phyloP scores from a whole-genome alignment of 2,888 invertebrate genomes.

The Agrotis exclamationis region DNA sequence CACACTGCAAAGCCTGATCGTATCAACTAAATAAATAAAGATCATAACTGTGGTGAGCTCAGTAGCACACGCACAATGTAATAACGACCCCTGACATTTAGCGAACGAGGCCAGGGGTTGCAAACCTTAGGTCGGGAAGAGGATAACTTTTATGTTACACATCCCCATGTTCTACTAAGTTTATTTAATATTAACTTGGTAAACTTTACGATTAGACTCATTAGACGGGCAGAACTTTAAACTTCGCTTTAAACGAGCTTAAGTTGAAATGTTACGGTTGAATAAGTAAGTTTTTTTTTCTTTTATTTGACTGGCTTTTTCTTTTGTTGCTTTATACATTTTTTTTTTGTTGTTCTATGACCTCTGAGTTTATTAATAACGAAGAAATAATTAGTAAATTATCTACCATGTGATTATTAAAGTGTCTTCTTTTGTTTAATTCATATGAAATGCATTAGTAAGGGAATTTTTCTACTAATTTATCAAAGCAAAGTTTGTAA shows the following conservation, averaged over 20 bases:
- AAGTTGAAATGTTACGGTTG: slow-evolving; percentile 10
- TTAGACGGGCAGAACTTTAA: slow-evolving; percentile 23
- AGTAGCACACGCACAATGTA: slow-evolving; percentile 30
- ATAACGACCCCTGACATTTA: slow-evolving; percentile 61
- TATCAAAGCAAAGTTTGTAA: too few relatives aligned
- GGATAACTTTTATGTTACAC: slow-evolving; percentile 49
- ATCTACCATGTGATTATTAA: too few relatives aligned
- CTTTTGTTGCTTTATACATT: background rate
- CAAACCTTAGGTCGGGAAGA: slow-evolving; percentile 46
- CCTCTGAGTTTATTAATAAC: too few relatives aligned
- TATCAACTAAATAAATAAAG: slow-evolving; percentile 36
- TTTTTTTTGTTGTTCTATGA: background rate
- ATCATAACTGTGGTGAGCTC: slow-evolving; percentile 31
- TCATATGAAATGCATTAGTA: too few relatives aligned
- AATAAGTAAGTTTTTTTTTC: background rate
- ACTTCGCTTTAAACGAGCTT: slow-evolving; percentile 2
- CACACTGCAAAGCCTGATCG: slow-evolving; percentile 21
- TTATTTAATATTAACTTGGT: slow-evolving; percentile 48
- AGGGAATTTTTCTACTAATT: too few relatives aligned
- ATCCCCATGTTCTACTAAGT: slow-evolving; percentile 39
- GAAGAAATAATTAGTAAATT: background rate
- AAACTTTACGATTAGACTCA: slow-evolving; percentile 41
- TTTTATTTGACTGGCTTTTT: background rate
- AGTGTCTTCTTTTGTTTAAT: too few relatives aligned
- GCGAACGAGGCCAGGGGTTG: slow-evolving; percentile 46